Evolutionary conservation across 2,113 vertebrate species (phyloP).

Genomic region (Carollia perspicillata): DNA sequence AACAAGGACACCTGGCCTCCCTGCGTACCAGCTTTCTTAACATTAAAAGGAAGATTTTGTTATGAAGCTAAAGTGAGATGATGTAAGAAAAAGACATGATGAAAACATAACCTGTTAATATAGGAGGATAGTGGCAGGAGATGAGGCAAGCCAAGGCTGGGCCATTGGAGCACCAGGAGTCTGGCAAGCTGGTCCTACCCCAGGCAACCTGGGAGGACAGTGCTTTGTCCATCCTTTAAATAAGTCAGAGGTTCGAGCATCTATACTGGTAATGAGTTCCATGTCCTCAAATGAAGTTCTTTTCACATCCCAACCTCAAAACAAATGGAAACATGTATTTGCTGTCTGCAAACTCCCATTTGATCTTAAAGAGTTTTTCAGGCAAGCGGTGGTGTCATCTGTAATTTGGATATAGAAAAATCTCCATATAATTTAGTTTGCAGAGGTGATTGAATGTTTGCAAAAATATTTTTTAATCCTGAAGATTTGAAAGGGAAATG

Average conservation of each 20-base stretch:
- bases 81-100: background rate
- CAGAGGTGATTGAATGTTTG: slow-evolving; percentile 32
- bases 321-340: background rate
- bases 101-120: background rate
- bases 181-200: background rate
- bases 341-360: background rate
- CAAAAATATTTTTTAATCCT: background rate
- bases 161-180: background rate
- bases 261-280: background rate
- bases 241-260: background rate
- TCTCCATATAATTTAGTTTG: slow-evolving; percentile 3
- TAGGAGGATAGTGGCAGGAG: background rate
- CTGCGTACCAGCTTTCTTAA: background rate
- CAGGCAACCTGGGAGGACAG: background rate
- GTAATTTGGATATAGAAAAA: slow-evolving; percentile 4
- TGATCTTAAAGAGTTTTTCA: background rate
- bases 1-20: background rate
- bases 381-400: background rate
- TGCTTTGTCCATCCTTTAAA: background rate
- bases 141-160: background rate
- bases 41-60: background rate
- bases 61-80: background rate
- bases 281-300: background rate
- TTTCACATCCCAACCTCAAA: background rate
- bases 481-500: slow-evolving; percentile 59